These are phyloP conservation scores for Trichogramma pretiosum DNA, from an alignment of 1,140 invertebrate species.

Conservation along the genomic window DNA sequence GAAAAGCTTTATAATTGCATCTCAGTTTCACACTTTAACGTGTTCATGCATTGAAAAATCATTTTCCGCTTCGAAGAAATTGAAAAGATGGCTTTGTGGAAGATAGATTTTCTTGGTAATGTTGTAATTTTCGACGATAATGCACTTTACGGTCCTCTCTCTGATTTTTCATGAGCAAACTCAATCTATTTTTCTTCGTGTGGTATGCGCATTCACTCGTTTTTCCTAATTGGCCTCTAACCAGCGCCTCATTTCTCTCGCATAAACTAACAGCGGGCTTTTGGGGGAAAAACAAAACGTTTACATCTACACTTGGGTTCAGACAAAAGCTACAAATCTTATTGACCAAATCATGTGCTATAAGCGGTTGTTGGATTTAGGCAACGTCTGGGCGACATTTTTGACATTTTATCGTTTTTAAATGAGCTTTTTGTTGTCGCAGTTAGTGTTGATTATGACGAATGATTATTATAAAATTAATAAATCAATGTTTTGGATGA, in stretches of 20 bases:
- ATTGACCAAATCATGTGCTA: too few species aligned
- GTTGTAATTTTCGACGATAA: conserved; percentile 19
- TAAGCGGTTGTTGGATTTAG: conserved; percentile 12
- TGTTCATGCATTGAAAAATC: not conserved
- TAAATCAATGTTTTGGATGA: too few species aligned
- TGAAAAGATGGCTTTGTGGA: not conserved
- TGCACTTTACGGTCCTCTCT: conserved; percentile 36
- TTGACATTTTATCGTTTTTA: conserved; percentile 19
- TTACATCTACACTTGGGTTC: too few species aligned
- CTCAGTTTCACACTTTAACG: not conserved
- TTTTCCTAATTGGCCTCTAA: too few species aligned
- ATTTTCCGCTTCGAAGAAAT: conserved; percentile 8
- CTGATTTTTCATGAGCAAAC: too few species aligned
- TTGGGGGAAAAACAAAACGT: too few species aligned
- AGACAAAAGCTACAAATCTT: too few species aligned
- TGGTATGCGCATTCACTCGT: too few species aligned
- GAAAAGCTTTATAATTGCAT: conserved; percentile 7
- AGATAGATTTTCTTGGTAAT: conserved; percentile 12
- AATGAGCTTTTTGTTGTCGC: conserved; percentile 19
- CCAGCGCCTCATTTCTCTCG: conserved; percentile 5
- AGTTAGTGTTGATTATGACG: not conserved
- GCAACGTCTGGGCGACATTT: conserved; percentile 18
- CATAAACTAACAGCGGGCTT: conserved; percentile 3
- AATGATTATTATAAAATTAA: too few species aligned
- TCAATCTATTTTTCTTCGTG: conserved; percentile 5